Percentiles rank a stretch among this genome's conserved stretches.
Conservation (phyloP, 2,113 vertebrate species). For the Sapajus apella region DNA sequence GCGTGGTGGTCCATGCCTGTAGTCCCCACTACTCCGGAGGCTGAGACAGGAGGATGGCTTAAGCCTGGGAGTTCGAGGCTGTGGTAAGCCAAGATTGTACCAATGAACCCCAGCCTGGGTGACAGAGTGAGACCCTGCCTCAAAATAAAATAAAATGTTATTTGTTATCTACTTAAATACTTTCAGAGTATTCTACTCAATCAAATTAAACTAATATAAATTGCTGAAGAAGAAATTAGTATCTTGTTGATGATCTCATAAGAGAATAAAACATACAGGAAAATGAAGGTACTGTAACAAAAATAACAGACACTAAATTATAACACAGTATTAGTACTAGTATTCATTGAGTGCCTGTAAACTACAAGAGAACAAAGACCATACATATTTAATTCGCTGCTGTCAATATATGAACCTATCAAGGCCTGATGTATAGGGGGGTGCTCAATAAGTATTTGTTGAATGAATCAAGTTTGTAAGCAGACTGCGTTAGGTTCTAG, state of each 20-base stretch:
- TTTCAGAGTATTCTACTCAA: background rate
- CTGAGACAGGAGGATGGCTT: no score
- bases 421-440: background rate
- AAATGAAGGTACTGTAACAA: background rate
- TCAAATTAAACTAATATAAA: constrained; percentile 22
- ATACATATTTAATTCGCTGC: background rate
- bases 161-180: constrained; percentile 5
- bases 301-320: background rate
- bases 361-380: background rate
- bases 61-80: background rate
- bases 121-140: background rate
- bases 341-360: background rate
- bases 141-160: background rate
- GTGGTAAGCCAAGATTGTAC: background rate
- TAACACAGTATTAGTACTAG: background rate
- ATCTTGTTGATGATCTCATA: background rate
- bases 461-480: background rate
- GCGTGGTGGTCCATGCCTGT: no score
- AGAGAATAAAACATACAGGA: background rate
- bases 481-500: background rate
- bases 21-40: no score
- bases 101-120: no score
- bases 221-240: constrained; percentile 8
- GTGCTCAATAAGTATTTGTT: background rate
- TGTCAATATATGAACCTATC: background rate